Evolutionary conservation across 2,797 vertebrate genomes (phyloP).

Genomic region (Lepus townsendii): DNA sequence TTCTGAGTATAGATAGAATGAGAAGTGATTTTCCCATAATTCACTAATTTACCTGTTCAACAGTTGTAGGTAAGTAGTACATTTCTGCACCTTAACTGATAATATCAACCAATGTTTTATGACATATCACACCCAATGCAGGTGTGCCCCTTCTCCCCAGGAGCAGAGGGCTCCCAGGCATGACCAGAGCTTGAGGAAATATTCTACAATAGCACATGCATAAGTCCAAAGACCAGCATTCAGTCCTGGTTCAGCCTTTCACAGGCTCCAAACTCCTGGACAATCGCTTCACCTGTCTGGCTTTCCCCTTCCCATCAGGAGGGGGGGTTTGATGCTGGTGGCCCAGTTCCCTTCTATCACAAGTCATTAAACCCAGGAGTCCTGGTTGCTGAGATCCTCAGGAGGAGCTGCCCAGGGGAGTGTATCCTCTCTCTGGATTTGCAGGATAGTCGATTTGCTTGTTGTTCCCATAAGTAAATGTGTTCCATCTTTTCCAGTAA

Average conservation of each 20-base stretch:
- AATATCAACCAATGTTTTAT: too few relatives aligned
- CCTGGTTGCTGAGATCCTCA: not conserved
- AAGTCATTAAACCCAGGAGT: not conserved
- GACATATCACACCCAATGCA: too few relatives aligned
- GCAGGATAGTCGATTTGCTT: not conserved
- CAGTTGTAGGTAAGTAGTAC: not conserved
- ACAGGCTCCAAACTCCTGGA: too few relatives aligned
- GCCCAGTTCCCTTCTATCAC: not conserved
- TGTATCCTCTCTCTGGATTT: not conserved
- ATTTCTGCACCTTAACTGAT: not conserved
- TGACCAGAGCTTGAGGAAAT: not conserved
- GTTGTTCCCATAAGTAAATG: not conserved
- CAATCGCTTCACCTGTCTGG: not conserved
- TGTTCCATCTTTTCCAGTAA: not conserved
- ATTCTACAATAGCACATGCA: too few relatives aligned
- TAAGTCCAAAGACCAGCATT: too few relatives aligned
- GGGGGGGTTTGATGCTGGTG: not conserved
- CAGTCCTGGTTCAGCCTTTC: not conserved
- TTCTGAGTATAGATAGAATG: not conserved
- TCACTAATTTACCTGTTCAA: not conserved
- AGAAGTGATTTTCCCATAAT: not conserved
- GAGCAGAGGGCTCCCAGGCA: not conserved
- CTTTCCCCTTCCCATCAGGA: not conserved
- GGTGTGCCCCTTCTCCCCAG: not conserved
- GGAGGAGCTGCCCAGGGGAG: not conserved